Conservation (phyloP, 2,888 invertebrate species). For the Conomelus anceps region DNA sequence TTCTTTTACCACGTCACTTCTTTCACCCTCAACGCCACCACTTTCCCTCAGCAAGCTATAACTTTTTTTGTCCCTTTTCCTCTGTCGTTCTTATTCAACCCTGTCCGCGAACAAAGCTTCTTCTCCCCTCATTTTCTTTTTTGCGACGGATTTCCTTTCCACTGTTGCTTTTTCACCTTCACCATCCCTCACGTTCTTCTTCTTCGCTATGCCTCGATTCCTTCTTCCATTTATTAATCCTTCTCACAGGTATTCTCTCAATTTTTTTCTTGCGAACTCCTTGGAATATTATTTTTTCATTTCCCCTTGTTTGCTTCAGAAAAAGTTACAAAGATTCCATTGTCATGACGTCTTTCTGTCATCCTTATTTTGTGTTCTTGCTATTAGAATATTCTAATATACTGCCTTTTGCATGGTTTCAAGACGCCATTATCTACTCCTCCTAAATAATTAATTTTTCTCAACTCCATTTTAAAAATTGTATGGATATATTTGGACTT, state of each 20-base stretch:
- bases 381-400: background rate
- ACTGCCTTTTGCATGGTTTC: too few relatives aligned
- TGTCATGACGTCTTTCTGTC: background rate
- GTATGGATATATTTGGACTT: background rate
- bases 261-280: background rate
- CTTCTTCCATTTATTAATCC: background rate
- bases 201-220: background rate
- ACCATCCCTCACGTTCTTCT: too few relatives aligned
- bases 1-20: conserved; percentile 5
- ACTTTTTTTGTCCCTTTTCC: background rate
- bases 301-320: background rate
- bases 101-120: background rate
- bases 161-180: background rate
- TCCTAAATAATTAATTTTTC: background rate
- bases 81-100: background rate
- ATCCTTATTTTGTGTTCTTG: background rate
- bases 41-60: background rate
- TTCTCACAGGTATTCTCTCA: background rate
- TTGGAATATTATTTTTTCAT: background rate
- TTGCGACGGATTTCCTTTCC: background rate
- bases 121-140: background rate
- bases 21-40: background rate
- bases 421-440: background rate
- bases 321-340: background rate
- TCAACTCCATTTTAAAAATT: background rate